phyloP scores from a whole-genome alignment of 2,113 vertebrate species.

The Silurus meridionalis region DNA sequence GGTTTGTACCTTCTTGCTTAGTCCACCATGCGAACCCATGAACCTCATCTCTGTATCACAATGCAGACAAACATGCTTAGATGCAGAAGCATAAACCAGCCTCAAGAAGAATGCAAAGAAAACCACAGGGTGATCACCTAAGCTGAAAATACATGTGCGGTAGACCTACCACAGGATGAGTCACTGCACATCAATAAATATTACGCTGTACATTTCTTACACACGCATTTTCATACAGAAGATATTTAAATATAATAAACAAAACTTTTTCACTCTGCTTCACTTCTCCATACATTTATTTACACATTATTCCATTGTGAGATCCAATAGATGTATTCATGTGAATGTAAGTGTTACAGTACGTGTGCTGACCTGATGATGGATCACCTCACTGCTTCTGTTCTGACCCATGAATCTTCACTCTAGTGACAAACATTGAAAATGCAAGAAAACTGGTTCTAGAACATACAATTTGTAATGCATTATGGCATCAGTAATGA shows the following conservation, averaged over 20 bases:
- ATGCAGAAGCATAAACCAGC: neutral
- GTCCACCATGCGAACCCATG: neutral
- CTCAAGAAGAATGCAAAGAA: neutral
- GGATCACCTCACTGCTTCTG: neutral
- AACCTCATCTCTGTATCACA: neutral
- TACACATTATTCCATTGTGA: neutral
- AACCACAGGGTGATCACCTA: slow-evolving; percentile 1
- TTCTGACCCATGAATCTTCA: neutral
- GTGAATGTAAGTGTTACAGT: neutral
- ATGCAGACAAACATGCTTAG: neutral
- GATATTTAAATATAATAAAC: too few species aligned
- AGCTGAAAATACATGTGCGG: neutral
- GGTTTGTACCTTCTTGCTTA: neutral
- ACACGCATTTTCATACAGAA: neutral
- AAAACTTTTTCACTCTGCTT: neutral
- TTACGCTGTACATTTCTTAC: neutral
- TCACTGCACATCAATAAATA: slow-evolving; percentile 3
- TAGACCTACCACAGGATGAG: neutral
- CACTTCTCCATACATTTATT: neutral
- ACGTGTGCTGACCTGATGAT: neutral
- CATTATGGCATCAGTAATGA: neutral
- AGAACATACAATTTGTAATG: neutral
- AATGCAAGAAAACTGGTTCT: neutral
- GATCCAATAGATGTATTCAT: neutral
- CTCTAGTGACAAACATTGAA: neutral